Conservation (phyloP, 2,113 vertebrate genomes). For the Paracanthobrama guichenoti region DNA sequence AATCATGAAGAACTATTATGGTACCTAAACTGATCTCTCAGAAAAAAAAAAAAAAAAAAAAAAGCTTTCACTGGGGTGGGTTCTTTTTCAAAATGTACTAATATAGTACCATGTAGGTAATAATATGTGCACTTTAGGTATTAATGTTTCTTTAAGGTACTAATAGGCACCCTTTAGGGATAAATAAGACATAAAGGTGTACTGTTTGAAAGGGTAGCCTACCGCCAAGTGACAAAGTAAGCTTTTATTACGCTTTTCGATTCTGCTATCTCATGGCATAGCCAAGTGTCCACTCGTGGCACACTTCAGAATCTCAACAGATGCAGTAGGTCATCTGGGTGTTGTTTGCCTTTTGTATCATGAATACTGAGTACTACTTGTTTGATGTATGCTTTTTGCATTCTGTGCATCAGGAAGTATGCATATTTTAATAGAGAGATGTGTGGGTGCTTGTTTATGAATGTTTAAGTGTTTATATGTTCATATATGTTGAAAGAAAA, state of each 20-base stretch:
- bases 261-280: neutral
- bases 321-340: conserved; percentile 8
- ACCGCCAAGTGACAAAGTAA: no score
- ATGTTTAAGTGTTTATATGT: neutral
- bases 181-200: no score
- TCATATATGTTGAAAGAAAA: neutral
- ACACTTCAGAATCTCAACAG: conserved; percentile 6
- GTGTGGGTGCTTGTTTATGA: neutral
- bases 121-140: no score
- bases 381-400: conserved; percentile 5
- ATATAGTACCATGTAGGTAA: no score
- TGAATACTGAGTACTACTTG: conserved; percentile 14
- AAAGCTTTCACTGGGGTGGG: no score
- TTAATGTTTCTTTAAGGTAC: no score
- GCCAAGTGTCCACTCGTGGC: conserved; percentile 1
- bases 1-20: neutral
- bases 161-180: no score
- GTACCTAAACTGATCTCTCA: neutral
- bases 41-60: no score
- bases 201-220: no score
- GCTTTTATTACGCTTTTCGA: neutral
- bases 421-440: neutral
- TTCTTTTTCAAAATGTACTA: no score
- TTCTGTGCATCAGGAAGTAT: neutral
- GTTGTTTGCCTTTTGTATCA: neutral